Evolutionary conservation across 2,888 invertebrate species (phyloP).

Genomic region (Anorthoa munda): DNA sequence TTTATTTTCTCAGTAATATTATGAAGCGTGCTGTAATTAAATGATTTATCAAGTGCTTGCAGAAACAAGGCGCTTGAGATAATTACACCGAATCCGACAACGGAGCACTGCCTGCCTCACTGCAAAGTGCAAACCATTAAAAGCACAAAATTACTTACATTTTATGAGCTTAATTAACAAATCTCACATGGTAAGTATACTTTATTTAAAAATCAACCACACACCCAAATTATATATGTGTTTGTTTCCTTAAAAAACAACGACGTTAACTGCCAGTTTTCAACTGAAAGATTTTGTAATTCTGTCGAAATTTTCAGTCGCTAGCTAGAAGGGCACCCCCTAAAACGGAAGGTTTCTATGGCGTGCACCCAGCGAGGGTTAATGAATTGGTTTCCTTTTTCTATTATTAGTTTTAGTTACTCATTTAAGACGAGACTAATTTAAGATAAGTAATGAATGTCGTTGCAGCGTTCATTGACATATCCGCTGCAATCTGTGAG

Average conservation of each 20-base stretch:
- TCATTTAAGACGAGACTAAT: conserved; percentile 61
- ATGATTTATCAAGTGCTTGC: conserved; percentile 42
- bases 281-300: conserved; percentile 31
- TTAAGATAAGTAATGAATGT: conserved; percentile 61
- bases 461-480: conserved; percentile 58
- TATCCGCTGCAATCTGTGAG: conserved; percentile 53
- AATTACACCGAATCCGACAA: conserved; percentile 38
- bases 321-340: conserved; percentile 23
- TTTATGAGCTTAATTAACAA: conserved; percentile 16
- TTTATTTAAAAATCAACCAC: conserved; percentile 8
- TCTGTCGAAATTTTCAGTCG: conserved; percentile 40
- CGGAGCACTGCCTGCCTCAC: conserved; percentile 1
- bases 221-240: neutral
- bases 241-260: conserved; percentile 27
- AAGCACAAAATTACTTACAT: conserved; percentile 1
- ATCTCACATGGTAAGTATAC: neutral
- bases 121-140: conserved; percentile 15
- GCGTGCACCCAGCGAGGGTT: conserved; percentile 63
- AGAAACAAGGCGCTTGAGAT: conserved; percentile 40
- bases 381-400: conserved; percentile 73
- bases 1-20: conserved; percentile 8
- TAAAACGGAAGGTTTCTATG: conserved; percentile 49
- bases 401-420: conserved; percentile 72
- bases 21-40: conserved; percentile 27
- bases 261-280: conserved; percentile 11